Percentiles rank a stretch among this genome's conserved stretches.
These are phyloP conservation scores for Ichneumoninae sp. DNA, from an alignment of 2,888 invertebrate genomes.

Conservation along the genomic window DNA sequence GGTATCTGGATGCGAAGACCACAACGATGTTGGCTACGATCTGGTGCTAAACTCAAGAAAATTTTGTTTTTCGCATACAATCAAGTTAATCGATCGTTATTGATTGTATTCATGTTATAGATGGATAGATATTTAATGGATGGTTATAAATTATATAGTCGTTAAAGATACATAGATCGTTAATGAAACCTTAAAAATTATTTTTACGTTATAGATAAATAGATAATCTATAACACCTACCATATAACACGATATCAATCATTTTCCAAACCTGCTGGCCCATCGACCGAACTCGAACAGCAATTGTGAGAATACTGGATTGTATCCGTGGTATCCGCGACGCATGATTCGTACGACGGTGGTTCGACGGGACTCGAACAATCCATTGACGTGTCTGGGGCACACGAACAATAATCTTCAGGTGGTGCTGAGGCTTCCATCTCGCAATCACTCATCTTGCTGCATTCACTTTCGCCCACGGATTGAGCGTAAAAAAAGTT, in stretches of 20 bases:
- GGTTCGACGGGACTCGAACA: not conserved
- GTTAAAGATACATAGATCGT: too few species aligned
- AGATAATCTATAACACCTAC: too few species aligned
- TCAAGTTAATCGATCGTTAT: too few species aligned
- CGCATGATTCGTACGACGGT: not conserved
- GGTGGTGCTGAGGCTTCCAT: not conserved
- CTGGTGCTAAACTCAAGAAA: too few species aligned
- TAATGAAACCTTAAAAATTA: not conserved
- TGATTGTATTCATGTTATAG: too few species aligned
- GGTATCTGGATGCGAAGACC: too few species aligned
- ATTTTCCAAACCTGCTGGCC: not conserved
- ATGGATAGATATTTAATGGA: too few species aligned
- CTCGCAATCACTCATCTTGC: conserved; percentile 6
- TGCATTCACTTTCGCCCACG: not conserved
- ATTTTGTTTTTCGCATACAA: too few species aligned
- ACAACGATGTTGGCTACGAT: too few species aligned
- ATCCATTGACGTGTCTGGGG: not conserved
- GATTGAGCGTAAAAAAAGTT: not conserved
- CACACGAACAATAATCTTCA: not conserved
- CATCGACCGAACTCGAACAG: not conserved
- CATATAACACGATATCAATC: too few species aligned
- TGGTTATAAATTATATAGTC: not conserved
- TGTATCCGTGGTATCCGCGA: not conserved
- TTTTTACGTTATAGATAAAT: too few species aligned
- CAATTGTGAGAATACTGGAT: not conserved